Evolutionary conservation across 2,888 invertebrate genomes (phyloP), one percentile per base, ranked within the genome.

Genomic region (Agrochola litura): DNA sequence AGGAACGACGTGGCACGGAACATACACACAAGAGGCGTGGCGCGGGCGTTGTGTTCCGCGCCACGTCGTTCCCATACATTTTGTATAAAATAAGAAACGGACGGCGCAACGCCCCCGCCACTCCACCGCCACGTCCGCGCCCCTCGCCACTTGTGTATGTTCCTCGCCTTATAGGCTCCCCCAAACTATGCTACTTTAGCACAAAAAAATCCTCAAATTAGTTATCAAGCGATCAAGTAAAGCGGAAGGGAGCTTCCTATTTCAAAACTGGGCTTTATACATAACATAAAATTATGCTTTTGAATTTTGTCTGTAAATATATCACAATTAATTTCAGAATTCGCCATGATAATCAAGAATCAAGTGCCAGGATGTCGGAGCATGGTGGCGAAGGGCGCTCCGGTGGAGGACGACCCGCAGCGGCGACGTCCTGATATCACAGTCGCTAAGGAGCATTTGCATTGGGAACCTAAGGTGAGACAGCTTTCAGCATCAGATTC

Each of bases 321-420:
- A 52, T 65, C 5, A 37, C 6, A n/a, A 37, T 61, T 56, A 0
- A 25, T 72, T 79, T 19, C 94, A 98, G 99, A 99, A 95, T 99
- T 99, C 93, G 99, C 99, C 2, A 96, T 97, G 79, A 98, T 99
- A 89, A 99, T 99, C 89, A 98, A 98, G 94, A 97, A 98, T 89
- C 96, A 98, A 91, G 98, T 98, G 92, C 96, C 96, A 22, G 99
- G 99, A 22, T 99, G 99, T 52, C 97, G 97, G 56, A 99, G 99
- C 94, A 97, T 98, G 90, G 98, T 99, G 78, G 97, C 98, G 37
- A 98, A 98, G 89, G 97, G 98, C 81, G 98, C 98, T 37, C 98
- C 99, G 8, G 98, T 99, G 68, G 98, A 99, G 93, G 99, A 99
- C 94, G 99, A 99, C 97, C 99, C 99, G 0, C 99, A 99, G 93